Evolutionary conservation across 2,113 vertebrate genomes (phyloP).

Genomic region (Diadophis punctatus): DNA sequence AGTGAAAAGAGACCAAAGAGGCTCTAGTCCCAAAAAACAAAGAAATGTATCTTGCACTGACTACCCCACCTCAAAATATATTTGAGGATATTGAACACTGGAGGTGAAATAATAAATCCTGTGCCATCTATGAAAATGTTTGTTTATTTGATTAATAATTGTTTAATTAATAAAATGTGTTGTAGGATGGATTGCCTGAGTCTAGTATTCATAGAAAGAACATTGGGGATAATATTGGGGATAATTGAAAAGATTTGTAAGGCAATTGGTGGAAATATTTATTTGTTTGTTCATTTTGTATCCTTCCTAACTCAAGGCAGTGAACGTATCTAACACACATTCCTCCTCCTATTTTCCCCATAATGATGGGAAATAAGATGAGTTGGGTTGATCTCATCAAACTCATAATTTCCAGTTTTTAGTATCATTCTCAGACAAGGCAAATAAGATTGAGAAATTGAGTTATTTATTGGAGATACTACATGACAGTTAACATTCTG

Average conservation of each 20-base stretch:
- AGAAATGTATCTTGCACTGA: background rate
- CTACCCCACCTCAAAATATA: background rate
- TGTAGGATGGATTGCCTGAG: background rate
- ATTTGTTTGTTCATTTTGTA: background rate
- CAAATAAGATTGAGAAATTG: background rate
- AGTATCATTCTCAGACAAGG: background rate
- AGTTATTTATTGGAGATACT: background rate
- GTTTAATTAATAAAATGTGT: background rate
- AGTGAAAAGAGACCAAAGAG: background rate
- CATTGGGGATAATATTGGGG: background rate
- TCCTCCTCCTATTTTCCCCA: background rate
- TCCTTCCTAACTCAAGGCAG: background rate
- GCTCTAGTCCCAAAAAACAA: background rate
- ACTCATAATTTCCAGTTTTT: background rate
- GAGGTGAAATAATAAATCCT: background rate
- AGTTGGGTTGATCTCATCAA: background rate
- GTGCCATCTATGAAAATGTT: background rate
- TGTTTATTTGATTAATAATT: background rate
- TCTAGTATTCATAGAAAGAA: background rate
- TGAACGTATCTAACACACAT: background rate
- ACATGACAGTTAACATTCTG: background rate
- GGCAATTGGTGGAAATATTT: background rate
- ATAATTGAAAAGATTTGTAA: background rate
- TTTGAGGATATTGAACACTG: background rate
- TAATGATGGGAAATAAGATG: background rate